These are phyloP conservation scores for Trachelus tabidus DNA, from an alignment of 2,888 invertebrate genomes.

Conservation along the genomic window DNA sequence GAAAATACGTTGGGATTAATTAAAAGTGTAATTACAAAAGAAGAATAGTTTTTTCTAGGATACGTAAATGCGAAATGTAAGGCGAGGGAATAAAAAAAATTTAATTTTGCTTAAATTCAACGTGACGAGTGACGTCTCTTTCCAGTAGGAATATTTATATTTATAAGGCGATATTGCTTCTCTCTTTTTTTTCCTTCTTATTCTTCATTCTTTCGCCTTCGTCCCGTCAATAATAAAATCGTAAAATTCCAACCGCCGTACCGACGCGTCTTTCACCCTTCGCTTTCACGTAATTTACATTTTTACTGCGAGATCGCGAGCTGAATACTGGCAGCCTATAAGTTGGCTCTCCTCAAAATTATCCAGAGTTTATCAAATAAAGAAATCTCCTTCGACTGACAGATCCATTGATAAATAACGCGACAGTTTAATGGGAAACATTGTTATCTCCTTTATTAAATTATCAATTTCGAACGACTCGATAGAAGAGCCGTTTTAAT, in stretches of 20 bases:
- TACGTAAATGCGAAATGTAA: neutral
- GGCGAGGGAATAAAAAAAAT: neutral
- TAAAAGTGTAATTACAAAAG: neutral
- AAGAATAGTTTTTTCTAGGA: neutral
- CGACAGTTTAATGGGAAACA: neutral
- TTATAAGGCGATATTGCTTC: neutral
- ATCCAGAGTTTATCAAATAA: neutral
- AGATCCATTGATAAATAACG: neutral
- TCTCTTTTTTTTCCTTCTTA: neutral
- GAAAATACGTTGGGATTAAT: neutral
- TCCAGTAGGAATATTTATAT: neutral
- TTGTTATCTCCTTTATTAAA: neutral
- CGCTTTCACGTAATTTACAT: neutral
- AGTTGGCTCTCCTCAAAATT: neutral
- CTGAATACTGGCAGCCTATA: neutral
- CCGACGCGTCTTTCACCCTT: neutral
- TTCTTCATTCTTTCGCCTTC: neutral
- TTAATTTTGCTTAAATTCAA: too few relatives aligned
- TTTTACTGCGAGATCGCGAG: neutral
- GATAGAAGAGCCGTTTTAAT: neutral
- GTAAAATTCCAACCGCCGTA: neutral
- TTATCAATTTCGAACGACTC: neutral
- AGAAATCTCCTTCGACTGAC: neutral
- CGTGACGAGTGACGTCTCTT: neutral
- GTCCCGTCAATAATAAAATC: neutral